Conservation (phyloP, 2,797 vertebrate genomes). For the Lacerta agilis region DNA sequence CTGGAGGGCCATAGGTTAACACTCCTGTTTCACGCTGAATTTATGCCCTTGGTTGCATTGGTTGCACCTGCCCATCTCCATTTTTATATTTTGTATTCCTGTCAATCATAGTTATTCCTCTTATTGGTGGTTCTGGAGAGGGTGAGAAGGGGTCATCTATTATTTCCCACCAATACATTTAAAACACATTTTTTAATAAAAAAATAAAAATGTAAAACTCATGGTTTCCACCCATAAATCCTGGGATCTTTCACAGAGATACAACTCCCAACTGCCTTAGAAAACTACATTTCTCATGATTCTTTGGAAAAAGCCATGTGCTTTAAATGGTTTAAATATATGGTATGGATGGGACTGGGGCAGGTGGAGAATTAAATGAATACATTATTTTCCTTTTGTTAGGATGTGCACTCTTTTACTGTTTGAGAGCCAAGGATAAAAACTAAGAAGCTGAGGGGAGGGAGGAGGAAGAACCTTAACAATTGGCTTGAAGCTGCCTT, state of each 20-base stretch:
- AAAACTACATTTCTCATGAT: too few species aligned
- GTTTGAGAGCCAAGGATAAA: neutral
- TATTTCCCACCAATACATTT: neutral
- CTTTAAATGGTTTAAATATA: too few species aligned
- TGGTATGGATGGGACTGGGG: too few species aligned
- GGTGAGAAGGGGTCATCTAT: neutral
- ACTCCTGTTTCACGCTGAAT: too few species aligned
- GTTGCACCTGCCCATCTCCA: neutral
- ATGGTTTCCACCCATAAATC: too few species aligned
- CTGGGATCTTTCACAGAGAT: too few species aligned
- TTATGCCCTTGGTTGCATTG: neutral
- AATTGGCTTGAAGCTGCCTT: neutral
- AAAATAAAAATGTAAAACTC: too few species aligned
- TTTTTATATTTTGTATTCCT: neutral
- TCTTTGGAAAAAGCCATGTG: too few species aligned
- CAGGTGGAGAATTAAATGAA: neutral
- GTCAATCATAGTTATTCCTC: neutral
- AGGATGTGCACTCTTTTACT: neutral
- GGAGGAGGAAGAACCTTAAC: neutral
- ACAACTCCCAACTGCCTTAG: too few species aligned
- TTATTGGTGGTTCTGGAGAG: neutral
- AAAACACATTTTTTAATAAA: too few species aligned
- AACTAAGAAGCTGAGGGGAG: neutral
- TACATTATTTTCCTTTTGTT: neutral
- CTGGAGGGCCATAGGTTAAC: too few species aligned